Conservation (phyloP, 2,797 vertebrate genomes). For the Tympanoctomys barrerae region DNA sequence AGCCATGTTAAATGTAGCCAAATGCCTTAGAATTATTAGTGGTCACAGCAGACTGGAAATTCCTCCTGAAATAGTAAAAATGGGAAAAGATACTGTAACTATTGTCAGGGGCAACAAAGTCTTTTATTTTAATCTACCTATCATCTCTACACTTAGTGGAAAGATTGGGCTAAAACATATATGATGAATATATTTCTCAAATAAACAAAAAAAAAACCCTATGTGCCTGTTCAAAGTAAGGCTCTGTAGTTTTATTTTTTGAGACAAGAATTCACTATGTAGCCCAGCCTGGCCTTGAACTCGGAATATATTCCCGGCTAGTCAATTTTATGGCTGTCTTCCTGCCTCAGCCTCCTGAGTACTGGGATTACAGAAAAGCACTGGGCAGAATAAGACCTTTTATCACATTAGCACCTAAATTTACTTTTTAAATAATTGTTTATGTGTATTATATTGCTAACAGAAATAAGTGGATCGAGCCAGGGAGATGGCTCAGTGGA, state of each 20-base stretch:
- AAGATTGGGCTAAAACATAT: conserved; percentile 17
- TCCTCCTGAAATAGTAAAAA: not conserved
- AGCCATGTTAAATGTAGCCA: not conserved
- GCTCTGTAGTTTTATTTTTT: not conserved
- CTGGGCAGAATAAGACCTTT: not conserved
- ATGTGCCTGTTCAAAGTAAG: not conserved
- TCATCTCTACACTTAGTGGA: not conserved
- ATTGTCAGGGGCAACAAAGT: conserved; percentile 35
- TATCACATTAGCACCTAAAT: not conserved
- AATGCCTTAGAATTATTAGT: conserved; percentile 4
- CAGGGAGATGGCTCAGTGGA: no score
- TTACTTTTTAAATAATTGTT: conserved; percentile 45
- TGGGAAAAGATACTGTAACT: not conserved
- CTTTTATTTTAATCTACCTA: conserved; percentile 59
- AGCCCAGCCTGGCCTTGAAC: not conserved
- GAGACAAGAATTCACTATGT: not conserved
- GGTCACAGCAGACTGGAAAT: not conserved
- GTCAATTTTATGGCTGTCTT: not conserved
- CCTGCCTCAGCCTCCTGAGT: not conserved
- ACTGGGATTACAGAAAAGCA: not conserved
- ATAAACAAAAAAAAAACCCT: not conserved
- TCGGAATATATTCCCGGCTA: not conserved
- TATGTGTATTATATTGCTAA: conserved; percentile 59
- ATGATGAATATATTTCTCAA: conserved; percentile 46
- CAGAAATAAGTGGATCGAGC: conserved; percentile 22